Conservation (phyloP, 2,113 vertebrate genomes). For the Megaptera novaeangliae region DNA sequence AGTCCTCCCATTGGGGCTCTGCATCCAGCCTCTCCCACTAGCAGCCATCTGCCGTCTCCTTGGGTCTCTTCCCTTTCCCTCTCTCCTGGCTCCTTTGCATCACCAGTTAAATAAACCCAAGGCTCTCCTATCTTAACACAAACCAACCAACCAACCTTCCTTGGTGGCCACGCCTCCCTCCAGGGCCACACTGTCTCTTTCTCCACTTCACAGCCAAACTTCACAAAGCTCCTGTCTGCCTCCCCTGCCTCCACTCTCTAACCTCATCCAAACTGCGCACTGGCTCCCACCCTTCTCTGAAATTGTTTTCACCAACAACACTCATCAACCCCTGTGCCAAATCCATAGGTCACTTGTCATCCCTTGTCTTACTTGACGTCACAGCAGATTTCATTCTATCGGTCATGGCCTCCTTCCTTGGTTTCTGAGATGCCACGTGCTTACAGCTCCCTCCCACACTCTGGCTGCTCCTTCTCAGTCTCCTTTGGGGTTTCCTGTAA, state of each 20-base stretch:
- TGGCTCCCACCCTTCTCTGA: background rate
- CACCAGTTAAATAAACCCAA: background rate
- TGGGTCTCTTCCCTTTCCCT: background rate
- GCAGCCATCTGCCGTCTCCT: background rate
- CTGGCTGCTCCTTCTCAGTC: background rate
- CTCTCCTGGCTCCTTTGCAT: background rate
- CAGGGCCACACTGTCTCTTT: background rate
- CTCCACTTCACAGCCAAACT: background rate
- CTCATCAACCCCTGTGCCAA: background rate
- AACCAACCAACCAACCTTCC: background rate
- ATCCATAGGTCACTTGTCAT: background rate
- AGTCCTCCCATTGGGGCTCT: rapidly evolving
- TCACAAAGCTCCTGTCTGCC: background rate
- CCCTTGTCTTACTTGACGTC: no score
- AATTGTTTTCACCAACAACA: no score
- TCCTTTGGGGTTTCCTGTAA: background rate
- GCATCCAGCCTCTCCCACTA: background rate
- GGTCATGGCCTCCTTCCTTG: background rate
- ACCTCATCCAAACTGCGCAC: background rate
- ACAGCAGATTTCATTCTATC: background rate
- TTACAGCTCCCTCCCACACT: background rate
- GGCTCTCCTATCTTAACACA: background rate
- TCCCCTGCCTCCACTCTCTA: background rate
- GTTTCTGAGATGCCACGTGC: background rate
- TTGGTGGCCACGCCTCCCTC: background rate